Percentiles rank a stretch among this genome's conserved stretches.
Conservation (phyloP, 2,888 invertebrate species). For the Heliconius ethilla region DNA sequence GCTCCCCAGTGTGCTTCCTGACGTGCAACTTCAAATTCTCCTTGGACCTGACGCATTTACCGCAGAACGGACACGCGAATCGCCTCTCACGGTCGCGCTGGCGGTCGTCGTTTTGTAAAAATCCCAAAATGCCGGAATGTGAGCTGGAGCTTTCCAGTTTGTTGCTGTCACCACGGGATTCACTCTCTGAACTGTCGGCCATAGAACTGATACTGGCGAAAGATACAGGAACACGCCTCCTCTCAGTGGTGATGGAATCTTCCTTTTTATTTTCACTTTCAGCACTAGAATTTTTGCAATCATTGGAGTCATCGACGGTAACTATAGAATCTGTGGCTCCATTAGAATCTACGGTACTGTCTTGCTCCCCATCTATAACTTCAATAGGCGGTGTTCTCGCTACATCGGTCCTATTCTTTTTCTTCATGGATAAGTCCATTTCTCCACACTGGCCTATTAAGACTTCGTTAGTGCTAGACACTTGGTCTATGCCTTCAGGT, state of each 20-base stretch:
- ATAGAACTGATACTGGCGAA: conserved; percentile 80
- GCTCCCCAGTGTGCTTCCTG: conserved; percentile 92
- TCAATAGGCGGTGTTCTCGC: conserved; percentile 74
- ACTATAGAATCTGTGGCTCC: conserved; percentile 76
- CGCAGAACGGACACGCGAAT: conserved; percentile 94
- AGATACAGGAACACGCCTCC: conserved; percentile 72
- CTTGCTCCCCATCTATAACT: conserved; percentile 83
- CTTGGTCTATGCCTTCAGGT: conserved; percentile 83
- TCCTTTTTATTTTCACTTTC: conserved; percentile 70
- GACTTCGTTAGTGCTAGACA: conserved; percentile 87
- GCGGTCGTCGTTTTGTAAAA: conserved; percentile 83
- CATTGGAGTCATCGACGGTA: conserved; percentile 75
- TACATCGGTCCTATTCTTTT: conserved; percentile 66
- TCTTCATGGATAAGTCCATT: conserved; percentile 82
- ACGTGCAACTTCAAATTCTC: conserved; percentile 94
- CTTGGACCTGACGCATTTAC: conserved; percentile 93
- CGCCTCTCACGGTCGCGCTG: conserved; percentile 86
- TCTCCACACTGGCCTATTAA: conserved; percentile 80
- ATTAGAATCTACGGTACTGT: conserved; percentile 88
- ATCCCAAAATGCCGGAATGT: conserved; percentile 83
- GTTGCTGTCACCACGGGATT: conserved; percentile 70
- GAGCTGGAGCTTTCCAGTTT: conserved; percentile 81
- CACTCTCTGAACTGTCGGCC: conserved; percentile 78
- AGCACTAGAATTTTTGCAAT: conserved; percentile 71
- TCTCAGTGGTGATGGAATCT: conserved; percentile 58